A percentile compares a stretch with the other conserved stretches of the same genome.
Conservation (phyloP, 2,888 invertebrate genomes). For the Eurytoma adleriae region DNA sequence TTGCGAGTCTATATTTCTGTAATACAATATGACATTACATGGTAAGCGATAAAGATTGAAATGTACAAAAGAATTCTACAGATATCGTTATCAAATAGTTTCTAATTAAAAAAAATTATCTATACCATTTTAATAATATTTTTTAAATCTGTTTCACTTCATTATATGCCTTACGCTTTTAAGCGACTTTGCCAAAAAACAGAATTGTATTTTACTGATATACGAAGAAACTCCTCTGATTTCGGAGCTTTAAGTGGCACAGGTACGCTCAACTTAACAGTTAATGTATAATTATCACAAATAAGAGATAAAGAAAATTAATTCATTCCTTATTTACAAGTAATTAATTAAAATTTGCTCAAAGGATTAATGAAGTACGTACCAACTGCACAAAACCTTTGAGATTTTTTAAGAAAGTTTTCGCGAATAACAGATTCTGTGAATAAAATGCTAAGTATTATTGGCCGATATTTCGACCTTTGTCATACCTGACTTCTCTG, state of each 20-base stretch:
- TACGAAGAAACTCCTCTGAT: not conserved
- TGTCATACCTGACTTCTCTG: constrained; percentile 23
- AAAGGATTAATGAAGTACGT: constrained; percentile 27
- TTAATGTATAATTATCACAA: constrained; percentile 65
- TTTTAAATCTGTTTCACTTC: constrained; percentile 3
- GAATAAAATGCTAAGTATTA: constrained; percentile 52
- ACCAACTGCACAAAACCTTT: constrained; percentile 23
- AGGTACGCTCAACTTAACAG: constrained; percentile 65
- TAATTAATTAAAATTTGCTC: constrained; percentile 35
- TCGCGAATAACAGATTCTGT: not conserved
- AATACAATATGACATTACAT: constrained; percentile 52
- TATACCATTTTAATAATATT: constrained; percentile 27
- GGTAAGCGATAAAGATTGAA: constrained; percentile 51
- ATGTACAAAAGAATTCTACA: constrained; percentile 54
- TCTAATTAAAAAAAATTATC: constrained; percentile 40
- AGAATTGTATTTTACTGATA: constrained; percentile 36
- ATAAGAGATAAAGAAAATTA: constrained; percentile 39
- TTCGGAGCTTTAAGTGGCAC: constrained; percentile 58
- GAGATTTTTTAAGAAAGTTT: constrained; percentile 27
- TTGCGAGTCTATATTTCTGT: constrained; percentile 55
- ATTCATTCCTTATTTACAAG: constrained; percentile 52
- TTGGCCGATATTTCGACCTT: constrained; percentile 36
- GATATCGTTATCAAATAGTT: constrained; percentile 50
- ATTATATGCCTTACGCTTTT: constrained; percentile 22
- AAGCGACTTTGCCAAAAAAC: constrained; percentile 25